Evolutionary conservation across 1,140 invertebrate genomes (phyloP), one percentile per base, ranked within the genome.

Genomic region (Drosophila hydei): DNA sequence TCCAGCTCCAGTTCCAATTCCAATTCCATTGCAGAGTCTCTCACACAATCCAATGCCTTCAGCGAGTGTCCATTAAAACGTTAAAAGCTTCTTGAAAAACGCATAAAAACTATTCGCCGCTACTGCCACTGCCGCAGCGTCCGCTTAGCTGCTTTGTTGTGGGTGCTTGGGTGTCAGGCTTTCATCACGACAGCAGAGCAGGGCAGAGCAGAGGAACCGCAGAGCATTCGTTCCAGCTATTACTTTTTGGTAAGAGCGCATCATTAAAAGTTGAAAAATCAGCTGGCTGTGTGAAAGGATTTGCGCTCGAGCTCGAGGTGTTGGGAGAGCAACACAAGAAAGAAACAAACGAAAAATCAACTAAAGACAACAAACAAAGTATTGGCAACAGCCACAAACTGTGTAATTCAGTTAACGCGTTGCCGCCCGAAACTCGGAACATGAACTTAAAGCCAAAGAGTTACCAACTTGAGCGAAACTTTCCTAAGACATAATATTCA

Each of bases 221-320:
- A 27, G 6, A 12, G 21, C 21, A 51, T 51, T 25, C 25, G 48
- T 30, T 27, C 25, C 48, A 51, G 52, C 63, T 56, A 61, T 72
- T 69, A 62, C 75, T 72, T 47, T 65, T 58, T 62, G 63, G 63
- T 65, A 64, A 63, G 69, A 63, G 74, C 80, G 79, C 81, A 87
- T 87, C 81, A 87, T 85, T 87, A 87, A 85, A 85, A 87, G 70
- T 85, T 87, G 77, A 87, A 85, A 81, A 77, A 85, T 77, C 81
- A 71, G 73, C 78, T 36, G 12, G 36, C 52, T 56, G 38, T 68
- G 69, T 67, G 48, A 60, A 55, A 52, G 70, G 54, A 68, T 68
- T 72, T 70, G 54, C 23, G 16, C 59, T 21, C 18, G 19, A 51
- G 23, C n/a, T 19, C 16, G 43, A 58, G 56, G 45, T 47, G 48